phyloP scores from a whole-genome alignment of 2,113 vertebrate genomes.

The Siphamia tubifer region DNA sequence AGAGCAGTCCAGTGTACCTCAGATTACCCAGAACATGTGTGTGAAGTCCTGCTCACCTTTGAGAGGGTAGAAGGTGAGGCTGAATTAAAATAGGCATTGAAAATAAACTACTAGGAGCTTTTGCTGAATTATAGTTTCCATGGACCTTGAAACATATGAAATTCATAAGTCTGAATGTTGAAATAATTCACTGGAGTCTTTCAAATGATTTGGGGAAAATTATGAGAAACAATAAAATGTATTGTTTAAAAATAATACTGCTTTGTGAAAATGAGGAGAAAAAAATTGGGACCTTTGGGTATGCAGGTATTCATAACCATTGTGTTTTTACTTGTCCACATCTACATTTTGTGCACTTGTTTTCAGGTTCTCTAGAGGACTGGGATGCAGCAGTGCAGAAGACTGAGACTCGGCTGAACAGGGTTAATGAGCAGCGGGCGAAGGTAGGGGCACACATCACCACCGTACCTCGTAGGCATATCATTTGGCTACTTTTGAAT shows the following conservation, averaged over 20 bases:
- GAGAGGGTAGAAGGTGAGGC: slow-evolving; percentile 92
- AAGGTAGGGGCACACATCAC: slow-evolving; percentile 78
- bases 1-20: slow-evolving; percentile 94
- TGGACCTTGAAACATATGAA: not conserved
- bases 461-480: not conserved
- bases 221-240: no score
- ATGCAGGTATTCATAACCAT: no score
- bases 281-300: no score
- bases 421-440: slow-evolving; percentile 89
- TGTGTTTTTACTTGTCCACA: no score
- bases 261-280: no score
- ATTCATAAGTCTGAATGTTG: no score
- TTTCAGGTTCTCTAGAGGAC: slow-evolving; percentile 90
- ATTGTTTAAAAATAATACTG: no score
- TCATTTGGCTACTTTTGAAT: not conserved
- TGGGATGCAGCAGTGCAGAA: slow-evolving; percentile 95
- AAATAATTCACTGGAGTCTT: no score
- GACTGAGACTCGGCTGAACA: slow-evolving; percentile 86
- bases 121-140: not conserved
- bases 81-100: not conserved
- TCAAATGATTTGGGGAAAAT: no score
- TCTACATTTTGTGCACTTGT: not conserved
- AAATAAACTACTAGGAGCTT: not conserved
- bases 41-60: slow-evolving; percentile 93
- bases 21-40: slow-evolving; percentile 96